These are phyloP conservation scores for Nymphicus hollandicus DNA, from an alignment of 2,113 vertebrate genomes.

Conservation along the genomic window DNA sequence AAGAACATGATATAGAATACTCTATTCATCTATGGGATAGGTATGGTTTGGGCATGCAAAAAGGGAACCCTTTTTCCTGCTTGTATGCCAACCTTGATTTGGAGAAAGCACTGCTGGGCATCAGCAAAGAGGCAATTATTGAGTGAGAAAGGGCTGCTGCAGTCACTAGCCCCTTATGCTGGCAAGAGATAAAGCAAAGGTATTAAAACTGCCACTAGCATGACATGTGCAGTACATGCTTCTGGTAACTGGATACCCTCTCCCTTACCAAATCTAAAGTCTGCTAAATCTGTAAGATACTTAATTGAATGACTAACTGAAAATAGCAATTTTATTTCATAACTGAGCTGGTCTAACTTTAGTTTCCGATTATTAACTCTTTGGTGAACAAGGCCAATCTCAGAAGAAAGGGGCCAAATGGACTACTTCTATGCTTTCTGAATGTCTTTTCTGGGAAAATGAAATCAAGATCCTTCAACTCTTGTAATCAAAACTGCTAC, in stretches of 20 bases:
- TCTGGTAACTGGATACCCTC: neutral
- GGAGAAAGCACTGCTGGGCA: neutral
- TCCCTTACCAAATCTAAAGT: neutral
- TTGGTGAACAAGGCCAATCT: neutral
- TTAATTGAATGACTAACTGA: neutral
- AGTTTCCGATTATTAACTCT: neutral
- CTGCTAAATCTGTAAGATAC: neutral
- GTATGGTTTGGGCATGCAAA: neutral
- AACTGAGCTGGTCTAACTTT: neutral
- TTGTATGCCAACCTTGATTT: neutral
- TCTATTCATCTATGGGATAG: neutral
- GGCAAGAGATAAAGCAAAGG: neutral
- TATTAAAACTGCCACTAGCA: neutral
- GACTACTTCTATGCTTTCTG: neutral
- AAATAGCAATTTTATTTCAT: neutral
- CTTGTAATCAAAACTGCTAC: neutral
- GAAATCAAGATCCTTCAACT: neutral
- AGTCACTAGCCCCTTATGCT: neutral
- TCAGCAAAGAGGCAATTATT: neutral
- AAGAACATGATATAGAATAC: neutral
- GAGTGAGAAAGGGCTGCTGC: neutral
- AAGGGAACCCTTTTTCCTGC: neutral
- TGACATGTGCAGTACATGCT: rapidly evolving
- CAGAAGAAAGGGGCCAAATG: neutral
- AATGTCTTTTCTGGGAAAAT: neutral